Conservation (phyloP, 2,113 vertebrate genomes). For the Oriolus oriolus region DNA sequence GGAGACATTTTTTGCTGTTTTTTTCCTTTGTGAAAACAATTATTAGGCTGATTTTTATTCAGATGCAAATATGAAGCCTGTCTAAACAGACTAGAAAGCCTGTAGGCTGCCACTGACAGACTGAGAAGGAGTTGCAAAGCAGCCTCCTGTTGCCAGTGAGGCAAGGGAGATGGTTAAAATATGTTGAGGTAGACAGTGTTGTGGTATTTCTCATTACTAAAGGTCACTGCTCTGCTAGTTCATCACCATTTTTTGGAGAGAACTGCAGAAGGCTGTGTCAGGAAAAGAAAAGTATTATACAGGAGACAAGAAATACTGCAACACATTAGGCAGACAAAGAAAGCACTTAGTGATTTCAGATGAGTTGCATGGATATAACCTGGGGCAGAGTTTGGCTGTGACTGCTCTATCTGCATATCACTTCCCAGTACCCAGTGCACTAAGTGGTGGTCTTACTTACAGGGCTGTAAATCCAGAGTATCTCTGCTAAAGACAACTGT, state of each 20-base stretch:
- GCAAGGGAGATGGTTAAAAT: constrained; percentile 57
- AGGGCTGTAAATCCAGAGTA: constrained; percentile 38
- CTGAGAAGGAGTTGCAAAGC: not conserved
- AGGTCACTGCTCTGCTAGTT: constrained; percentile 65
- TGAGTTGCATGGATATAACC: not conserved
- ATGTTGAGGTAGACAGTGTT: constrained; percentile 37
- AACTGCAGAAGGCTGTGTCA: constrained; percentile 27
- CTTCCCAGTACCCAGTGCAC: not conserved
- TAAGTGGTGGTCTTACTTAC: not conserved
- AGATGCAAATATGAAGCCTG: not conserved
- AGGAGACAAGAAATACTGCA: constrained; percentile 59
- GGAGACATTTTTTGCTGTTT: not conserved
- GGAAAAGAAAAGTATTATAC: constrained; percentile 39
- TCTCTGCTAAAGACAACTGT: not conserved
- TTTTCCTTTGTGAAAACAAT: not conserved
- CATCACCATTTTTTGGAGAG: constrained; percentile 61
- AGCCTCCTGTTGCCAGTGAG: constrained; percentile 11
- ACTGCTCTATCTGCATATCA: constrained; percentile 5
- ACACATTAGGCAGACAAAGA: constrained; percentile 39
- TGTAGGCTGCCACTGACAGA: not conserved
- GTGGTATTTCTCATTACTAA: constrained; percentile 71
- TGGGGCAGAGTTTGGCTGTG: not conserved
- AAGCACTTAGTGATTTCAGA: constrained; percentile 48
- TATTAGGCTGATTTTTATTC: not conserved
- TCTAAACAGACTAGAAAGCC: not conserved